These are phyloP conservation scores for Pelecanus crispus DNA, from an alignment of 2,113 vertebrate species.

Conservation along the genomic window DNA sequence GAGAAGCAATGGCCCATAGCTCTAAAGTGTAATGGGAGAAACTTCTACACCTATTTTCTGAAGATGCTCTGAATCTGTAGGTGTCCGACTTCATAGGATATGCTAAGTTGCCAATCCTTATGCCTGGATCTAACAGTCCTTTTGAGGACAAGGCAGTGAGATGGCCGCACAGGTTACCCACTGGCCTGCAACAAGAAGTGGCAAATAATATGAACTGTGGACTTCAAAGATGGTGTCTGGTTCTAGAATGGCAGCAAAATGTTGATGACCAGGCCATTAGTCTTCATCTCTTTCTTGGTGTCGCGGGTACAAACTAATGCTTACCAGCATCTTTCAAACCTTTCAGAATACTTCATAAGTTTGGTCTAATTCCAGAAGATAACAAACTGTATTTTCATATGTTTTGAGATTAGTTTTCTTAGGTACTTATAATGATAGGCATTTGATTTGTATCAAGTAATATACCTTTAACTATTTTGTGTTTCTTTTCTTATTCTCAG, in stretches of 20 bases:
- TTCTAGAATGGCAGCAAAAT: neutral
- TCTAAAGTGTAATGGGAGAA: neutral
- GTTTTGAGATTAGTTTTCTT: neutral
- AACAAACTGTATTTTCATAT: neutral
- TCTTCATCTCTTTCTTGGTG: neutral
- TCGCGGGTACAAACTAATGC: rapidly evolving
- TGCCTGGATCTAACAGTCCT: neutral
- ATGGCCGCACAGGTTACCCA: neutral
- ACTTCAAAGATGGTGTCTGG: neutral
- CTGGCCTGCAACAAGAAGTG: neutral
- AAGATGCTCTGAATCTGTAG: neutral
- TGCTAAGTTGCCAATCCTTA: neutral
- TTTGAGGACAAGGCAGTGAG: neutral
- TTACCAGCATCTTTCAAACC: neutral
- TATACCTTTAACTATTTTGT: neutral
- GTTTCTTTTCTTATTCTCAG: neutral
- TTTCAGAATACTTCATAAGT: neutral
- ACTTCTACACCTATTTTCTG: neutral
- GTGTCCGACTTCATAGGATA: neutral
- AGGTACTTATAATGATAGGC: neutral
- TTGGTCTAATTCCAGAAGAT: neutral
- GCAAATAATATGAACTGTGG: neutral
- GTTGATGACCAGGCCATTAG: neutral
- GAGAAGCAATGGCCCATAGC: neutral
- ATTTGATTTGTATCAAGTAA: neutral